Evolutionary conservation across 2,888 invertebrate genomes (phyloP).

Genomic region (Tiliacea citrago): DNA sequence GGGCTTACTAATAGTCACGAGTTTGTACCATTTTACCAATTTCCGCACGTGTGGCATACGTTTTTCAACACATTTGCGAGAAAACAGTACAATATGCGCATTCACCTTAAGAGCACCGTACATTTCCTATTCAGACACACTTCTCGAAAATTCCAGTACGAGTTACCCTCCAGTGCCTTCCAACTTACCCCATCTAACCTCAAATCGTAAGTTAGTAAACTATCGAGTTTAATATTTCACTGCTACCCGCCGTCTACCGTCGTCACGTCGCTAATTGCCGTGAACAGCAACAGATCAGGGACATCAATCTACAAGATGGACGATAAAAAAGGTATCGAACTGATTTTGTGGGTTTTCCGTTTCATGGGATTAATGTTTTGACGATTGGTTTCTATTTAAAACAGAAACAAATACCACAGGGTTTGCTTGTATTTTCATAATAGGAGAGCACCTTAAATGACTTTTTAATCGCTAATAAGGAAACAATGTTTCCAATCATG

Average conservation of each 20-base stretch:
- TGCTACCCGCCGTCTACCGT: conserved; percentile 50
- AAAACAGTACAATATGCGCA: too few relatives aligned
- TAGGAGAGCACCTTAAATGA: too few relatives aligned
- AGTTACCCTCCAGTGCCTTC: background rate
- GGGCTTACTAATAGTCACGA: too few relatives aligned
- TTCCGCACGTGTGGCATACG: too few relatives aligned
- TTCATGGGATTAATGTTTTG: background rate
- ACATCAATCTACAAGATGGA: conserved; percentile 68
- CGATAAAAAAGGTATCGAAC: conserved; percentile 65
- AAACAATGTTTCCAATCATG: too few relatives aligned
- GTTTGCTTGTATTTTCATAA: too few relatives aligned
- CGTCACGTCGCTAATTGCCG: conserved; percentile 72
- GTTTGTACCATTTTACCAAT: too few relatives aligned
- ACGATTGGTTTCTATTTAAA: background rate
- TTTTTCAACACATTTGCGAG: too few relatives aligned
- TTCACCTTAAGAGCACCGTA: too few relatives aligned
- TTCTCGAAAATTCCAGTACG: background rate
- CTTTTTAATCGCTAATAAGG: too few relatives aligned
- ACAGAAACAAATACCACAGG: too few relatives aligned
- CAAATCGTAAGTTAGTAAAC: conserved; percentile 47
- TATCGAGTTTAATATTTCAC: conserved; percentile 62
- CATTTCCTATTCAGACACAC: too few relatives aligned
- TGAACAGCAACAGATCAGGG: conserved; percentile 62
- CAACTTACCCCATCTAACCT: background rate
- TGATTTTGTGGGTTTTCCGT: conserved; percentile 6